phyloP scores from a whole-genome alignment of 1,140 invertebrate species.

The Lithobius niger region DNA sequence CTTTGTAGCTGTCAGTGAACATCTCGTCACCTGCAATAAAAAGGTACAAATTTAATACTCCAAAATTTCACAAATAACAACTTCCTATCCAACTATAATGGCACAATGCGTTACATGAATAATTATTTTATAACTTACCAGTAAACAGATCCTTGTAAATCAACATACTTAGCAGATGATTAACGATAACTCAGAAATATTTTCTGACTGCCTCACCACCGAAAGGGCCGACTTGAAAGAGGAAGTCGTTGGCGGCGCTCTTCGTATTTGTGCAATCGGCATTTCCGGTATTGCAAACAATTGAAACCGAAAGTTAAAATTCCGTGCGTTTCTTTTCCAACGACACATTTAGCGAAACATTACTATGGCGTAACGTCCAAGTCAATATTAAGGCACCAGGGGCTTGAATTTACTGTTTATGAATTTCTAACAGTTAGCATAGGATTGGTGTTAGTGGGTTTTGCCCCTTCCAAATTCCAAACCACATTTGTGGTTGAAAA shows the following conservation, averaged over 20 bases:
- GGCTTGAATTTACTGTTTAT: too few relatives aligned
- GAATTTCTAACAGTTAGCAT: too few relatives aligned
- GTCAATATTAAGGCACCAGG: too few relatives aligned
- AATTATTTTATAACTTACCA: slow-evolving; percentile 41
- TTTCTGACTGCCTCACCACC: neutral
- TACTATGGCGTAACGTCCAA: too few relatives aligned
- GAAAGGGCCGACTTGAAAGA: neutral
- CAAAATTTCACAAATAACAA: neutral
- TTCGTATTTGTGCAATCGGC: too few relatives aligned
- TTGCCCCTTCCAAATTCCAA: too few relatives aligned
- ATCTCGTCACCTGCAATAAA: slow-evolving; percentile 79
- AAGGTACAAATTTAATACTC: slow-evolving; percentile 12
- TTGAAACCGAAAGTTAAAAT: too few relatives aligned
- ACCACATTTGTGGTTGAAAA: too few relatives aligned
- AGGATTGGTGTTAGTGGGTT: too few relatives aligned
- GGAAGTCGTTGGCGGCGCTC: neutral
- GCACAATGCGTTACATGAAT: neutral
- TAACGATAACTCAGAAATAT: neutral
- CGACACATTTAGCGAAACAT: too few relatives aligned
- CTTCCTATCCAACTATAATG: neutral
- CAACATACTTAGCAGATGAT: slow-evolving; percentile 54
- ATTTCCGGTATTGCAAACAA: too few relatives aligned
- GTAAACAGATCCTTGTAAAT: slow-evolving; percentile 92
- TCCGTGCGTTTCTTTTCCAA: too few relatives aligned
- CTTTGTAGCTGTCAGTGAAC: slow-evolving; percentile 94